Percentiles rank a stretch among this genome's conserved stretches.
Conservation (phyloP, 2,888 invertebrate species). For the Aleiodes leptofemur region DNA sequence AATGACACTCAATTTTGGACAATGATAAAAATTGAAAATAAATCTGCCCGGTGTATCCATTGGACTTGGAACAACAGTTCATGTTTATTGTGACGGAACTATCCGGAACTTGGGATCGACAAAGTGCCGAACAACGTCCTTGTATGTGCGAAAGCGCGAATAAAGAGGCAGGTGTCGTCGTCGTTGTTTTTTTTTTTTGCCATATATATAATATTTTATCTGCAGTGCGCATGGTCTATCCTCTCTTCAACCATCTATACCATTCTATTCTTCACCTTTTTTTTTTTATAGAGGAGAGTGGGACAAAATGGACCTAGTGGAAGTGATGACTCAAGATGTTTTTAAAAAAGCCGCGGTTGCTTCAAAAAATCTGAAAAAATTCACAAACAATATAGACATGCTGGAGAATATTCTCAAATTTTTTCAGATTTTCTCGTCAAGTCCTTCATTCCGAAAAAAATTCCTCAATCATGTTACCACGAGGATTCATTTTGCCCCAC, state of each 20-base stretch:
- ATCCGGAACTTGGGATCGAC: slow-evolving; percentile 63
- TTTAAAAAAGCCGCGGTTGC: too few species aligned
- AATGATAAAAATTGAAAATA: neutral
- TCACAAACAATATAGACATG: too few species aligned
- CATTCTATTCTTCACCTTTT: neutral
- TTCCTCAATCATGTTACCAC: too few species aligned
- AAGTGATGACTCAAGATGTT: too few species aligned
- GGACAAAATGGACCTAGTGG: too few species aligned
- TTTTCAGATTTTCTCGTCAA: too few species aligned
- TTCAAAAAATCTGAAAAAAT: too few species aligned
- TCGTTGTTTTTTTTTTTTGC: slow-evolving; percentile 28
- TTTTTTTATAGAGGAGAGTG: too few species aligned
- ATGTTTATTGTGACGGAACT: slow-evolving; percentile 64
- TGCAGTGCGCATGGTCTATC: slow-evolving; percentile 44
- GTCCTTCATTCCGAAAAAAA: too few species aligned
- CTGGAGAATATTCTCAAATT: too few species aligned
- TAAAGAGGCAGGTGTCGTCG: slow-evolving; percentile 61
- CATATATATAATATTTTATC: slow-evolving; percentile 13
- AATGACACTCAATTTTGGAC: neutral
- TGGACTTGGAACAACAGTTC: slow-evolving; percentile 58
- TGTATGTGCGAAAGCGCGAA: slow-evolving; percentile 43
- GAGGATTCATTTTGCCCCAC: too few species aligned
- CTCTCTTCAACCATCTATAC: neutral
- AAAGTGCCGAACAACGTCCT: slow-evolving; percentile 50
- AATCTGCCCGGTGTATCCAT: slow-evolving; percentile 52